phyloP scores from a whole-genome alignment of 2,797 vertebrate species.

The Schizopygopsis pylzovi region DNA sequence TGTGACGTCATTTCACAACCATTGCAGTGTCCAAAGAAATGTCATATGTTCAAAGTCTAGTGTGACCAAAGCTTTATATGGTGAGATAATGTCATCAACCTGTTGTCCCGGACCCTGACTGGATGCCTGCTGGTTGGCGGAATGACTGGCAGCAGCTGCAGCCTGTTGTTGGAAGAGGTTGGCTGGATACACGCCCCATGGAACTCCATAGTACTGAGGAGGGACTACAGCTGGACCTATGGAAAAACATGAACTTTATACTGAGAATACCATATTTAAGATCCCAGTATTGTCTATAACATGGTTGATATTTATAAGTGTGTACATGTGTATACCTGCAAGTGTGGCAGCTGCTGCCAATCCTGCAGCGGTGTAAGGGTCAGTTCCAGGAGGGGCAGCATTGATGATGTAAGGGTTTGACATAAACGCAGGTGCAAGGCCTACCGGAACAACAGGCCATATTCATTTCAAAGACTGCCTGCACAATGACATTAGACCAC shows the following conservation, averaged over 20 bases:
- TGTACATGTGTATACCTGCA: conserved; percentile 78
- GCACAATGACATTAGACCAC: conserved; percentile 24
- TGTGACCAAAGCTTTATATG: not conserved
- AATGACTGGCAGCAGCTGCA: conserved; percentile 87
- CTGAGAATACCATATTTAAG: not conserved
- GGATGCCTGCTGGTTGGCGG: conserved; percentile 91
- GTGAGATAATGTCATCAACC: conserved; percentile 71
- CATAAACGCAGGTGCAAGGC: conserved; percentile 98
- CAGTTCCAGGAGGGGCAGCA: conserved; percentile 91
- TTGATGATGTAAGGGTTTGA: conserved; percentile 99
- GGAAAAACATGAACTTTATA: conserved; percentile 13
- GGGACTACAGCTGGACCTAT: conserved; percentile 95
- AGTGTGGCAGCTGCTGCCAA: conserved; percentile 94
- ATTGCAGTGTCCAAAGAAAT: not conserved
- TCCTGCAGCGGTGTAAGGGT: conserved; percentile 95
- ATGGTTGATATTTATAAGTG: not conserved
- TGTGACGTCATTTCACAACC: not conserved
- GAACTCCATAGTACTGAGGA: conserved; percentile 97
- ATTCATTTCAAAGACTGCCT: not conserved
- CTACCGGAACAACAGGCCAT: conserved; percentile 69
- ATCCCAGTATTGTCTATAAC: conserved; percentile 29
- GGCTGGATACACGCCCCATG: conserved; percentile 98
- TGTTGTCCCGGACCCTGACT: conserved; percentile 91
- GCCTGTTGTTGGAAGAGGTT: conserved; percentile 98
- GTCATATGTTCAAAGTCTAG: not conserved